Conservation (phyloP, 2,888 invertebrate genomes). For the Phrixothrix hirtus region DNA sequence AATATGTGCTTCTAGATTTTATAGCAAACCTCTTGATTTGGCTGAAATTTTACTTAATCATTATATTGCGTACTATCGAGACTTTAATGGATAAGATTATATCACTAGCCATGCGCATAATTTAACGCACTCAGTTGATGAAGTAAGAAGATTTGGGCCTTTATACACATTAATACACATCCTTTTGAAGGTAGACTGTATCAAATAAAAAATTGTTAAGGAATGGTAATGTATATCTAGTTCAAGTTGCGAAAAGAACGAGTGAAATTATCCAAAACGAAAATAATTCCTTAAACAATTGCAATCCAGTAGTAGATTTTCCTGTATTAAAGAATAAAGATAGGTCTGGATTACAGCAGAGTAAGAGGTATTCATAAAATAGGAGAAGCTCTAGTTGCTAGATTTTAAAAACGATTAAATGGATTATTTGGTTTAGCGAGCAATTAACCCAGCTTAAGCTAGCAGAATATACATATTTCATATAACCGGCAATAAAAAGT, state of each 20-base stretch:
- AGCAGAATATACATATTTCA: too few relatives aligned
- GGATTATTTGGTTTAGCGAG: too few relatives aligned
- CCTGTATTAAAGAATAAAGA: too few relatives aligned
- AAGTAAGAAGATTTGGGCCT: neutral
- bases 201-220: neutral
- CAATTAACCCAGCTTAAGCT: too few relatives aligned
- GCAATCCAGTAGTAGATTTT: too few relatives aligned
- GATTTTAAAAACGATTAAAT: too few relatives aligned
- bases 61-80: neutral
- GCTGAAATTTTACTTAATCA: neutral
- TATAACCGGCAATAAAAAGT: too few relatives aligned
- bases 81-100: neutral
- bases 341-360: too few relatives aligned
- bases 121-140: neutral
- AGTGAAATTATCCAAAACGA: too few relatives aligned
- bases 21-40: neutral
- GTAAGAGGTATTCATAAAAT: too few relatives aligned
- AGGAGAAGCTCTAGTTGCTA: too few relatives aligned
- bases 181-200: neutral
- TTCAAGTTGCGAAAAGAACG: conserved; percentile 1
- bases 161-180: neutral
- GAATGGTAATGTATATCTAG: conserved; percentile 6
- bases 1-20: neutral
- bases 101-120: conserved; percentile 1
- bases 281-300: too few relatives aligned